Percentiles rank a stretch among this genome's conserved stretches.
Conservation (phyloP, 2,888 invertebrate species). For the Sinotaia quadrata region DNA sequence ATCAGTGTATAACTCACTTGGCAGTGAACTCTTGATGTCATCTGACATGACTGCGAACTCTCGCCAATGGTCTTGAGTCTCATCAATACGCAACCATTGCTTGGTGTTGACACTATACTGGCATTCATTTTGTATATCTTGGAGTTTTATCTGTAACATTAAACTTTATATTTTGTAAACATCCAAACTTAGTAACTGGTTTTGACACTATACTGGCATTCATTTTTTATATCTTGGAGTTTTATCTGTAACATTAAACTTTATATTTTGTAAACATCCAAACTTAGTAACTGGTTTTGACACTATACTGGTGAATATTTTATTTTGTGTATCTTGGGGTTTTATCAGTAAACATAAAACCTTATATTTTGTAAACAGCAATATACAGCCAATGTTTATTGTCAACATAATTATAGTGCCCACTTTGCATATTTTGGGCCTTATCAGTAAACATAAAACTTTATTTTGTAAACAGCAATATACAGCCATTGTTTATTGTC, state of each 20-base stretch:
- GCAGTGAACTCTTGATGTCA: constrained; percentile 32
- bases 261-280: too few relatives aligned
- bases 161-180: too few relatives aligned
- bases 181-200: too few relatives aligned
- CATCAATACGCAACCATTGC: constrained; percentile 44
- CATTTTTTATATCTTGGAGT: constrained; percentile 46
- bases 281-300: too few relatives aligned
- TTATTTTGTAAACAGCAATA: too few relatives aligned
- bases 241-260: constrained; percentile 53
- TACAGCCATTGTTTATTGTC: too few relatives aligned
- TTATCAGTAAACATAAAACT: constrained; percentile 53
- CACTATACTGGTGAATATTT: constrained; percentile 45
- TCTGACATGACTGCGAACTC: constrained; percentile 50
- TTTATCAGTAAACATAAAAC: constrained; percentile 52
- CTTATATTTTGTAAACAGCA: too few relatives aligned
- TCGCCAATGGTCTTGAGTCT: constrained; percentile 52
- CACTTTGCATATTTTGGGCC: too few relatives aligned
- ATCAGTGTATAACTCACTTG: constrained; percentile 33
- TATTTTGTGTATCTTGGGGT: constrained; percentile 45
- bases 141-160: constrained; percentile 51
- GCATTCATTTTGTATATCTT: constrained; percentile 42
- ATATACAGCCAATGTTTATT: too few relatives aligned
- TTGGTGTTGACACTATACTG: constrained; percentile 47
- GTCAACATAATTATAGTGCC: too few relatives aligned
- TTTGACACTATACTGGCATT: constrained; percentile 45